Evolutionary conservation across 2,797 vertebrate species (phyloP).

Genomic region (Nyctalus aviator): DNA sequence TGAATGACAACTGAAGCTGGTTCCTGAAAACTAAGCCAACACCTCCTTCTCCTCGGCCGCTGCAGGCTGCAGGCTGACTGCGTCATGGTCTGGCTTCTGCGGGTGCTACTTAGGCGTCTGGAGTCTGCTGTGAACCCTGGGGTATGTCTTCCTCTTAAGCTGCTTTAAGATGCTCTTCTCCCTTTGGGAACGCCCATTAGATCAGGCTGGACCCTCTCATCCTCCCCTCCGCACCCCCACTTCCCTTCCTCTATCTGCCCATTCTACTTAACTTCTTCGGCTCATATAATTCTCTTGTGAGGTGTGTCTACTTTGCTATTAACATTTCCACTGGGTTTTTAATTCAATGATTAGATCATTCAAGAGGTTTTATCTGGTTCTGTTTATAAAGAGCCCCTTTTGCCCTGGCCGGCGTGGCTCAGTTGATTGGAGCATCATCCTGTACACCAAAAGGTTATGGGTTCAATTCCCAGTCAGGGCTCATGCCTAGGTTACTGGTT

Average conservation of each 20-base stretch:
- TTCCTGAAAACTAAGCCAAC: not conserved
- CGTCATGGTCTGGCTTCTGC: not conserved
- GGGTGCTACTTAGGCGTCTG: not conserved
- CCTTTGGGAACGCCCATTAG: not conserved
- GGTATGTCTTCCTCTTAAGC: not conserved
- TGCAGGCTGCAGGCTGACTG: not conserved
- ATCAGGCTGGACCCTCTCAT: not conserved
- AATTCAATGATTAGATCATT: not conserved
- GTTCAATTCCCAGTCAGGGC: no score
- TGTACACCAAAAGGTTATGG: not conserved
- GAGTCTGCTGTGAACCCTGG: not conserved
- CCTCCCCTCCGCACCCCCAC: fast-evolving
- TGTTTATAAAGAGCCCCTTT: not conserved
- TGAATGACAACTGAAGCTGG: not conserved
- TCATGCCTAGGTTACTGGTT: not conserved
- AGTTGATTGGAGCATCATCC: not conserved
- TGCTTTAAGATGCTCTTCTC: not conserved
- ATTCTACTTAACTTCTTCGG: not conserved
- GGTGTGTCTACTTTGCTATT: not conserved
- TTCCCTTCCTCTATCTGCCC: not conserved
- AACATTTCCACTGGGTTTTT: not conserved
- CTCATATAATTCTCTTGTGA: not conserved
- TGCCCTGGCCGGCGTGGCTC: not conserved
- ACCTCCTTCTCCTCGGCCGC: not conserved
- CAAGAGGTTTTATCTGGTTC: not conserved